Evolutionary conservation across 2,888 invertebrate species (phyloP).

Genomic region (Mechanitis mazaeus): DNA sequence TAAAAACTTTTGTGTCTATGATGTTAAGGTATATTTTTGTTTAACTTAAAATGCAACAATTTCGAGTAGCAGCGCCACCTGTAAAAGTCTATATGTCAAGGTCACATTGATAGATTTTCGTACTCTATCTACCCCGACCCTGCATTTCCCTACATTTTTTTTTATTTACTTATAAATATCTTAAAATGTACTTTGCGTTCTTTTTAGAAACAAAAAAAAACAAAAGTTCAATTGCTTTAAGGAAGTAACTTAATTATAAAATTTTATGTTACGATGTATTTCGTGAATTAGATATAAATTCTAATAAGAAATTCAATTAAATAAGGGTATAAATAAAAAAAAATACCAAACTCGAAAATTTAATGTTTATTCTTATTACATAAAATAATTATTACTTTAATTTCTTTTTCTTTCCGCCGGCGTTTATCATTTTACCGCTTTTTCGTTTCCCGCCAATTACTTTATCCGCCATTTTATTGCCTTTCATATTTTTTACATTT

Average conservation of each 20-base stretch:
- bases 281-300: no score
- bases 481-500: constrained; percentile 29
- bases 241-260: no score
- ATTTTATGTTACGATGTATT: no score
- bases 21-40: not conserved
- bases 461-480: constrained; percentile 41
- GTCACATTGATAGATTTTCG: constrained; percentile 25
- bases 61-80: constrained; percentile 31
- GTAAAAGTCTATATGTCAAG: constrained; percentile 27
- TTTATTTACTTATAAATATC: no score
- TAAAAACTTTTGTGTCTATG: constrained; percentile 6
- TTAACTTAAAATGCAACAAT: constrained; percentile 5
- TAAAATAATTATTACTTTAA: constrained; percentile 39
- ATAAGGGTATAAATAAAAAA: not conserved
- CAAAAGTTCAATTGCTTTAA: no score
- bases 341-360: not conserved
- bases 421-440: constrained; percentile 38
- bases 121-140: not conserved
- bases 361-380: constrained; percentile 20
- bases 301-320: not conserved
- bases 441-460: constrained; percentile 52
- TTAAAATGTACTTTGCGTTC: no score
- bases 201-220: no score
- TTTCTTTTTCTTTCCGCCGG: constrained; percentile 59
- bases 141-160: not conserved